These are phyloP conservation scores for Dolichopus griseipennis DNA, from an alignment of 2,888 invertebrate species.

Conservation along the genomic window DNA sequence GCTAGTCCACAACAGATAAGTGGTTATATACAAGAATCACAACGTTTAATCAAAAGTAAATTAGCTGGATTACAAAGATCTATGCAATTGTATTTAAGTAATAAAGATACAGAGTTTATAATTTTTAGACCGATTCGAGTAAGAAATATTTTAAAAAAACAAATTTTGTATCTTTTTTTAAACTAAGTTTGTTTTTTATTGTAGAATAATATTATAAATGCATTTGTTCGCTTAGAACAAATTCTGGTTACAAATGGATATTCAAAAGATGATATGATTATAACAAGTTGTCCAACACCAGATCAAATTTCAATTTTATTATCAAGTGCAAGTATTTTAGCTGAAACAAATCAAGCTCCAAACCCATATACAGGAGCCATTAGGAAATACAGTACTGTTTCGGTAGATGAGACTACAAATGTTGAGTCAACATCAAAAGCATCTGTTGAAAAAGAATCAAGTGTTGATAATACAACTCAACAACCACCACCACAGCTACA, in stretches of 20 bases:
- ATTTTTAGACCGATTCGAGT: slow-evolving; percentile 89
- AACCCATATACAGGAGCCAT: slow-evolving; percentile 30
- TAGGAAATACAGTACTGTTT: slow-evolving; percentile 35
- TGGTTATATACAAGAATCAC: slow-evolving; percentile 63
- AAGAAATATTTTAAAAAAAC: slow-evolving; percentile 27
- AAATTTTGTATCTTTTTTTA: not conserved
- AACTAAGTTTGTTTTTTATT: slow-evolving; percentile 16
- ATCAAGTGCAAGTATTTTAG: slow-evolving; percentile 66
- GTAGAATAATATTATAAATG: slow-evolving; percentile 79
- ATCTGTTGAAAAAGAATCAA: slow-evolving; percentile 27
- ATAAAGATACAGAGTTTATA: slow-evolving; percentile 94
- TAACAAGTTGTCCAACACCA: slow-evolving; percentile 83
- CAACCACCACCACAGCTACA: not conserved
- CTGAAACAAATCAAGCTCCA: slow-evolving; percentile 37
- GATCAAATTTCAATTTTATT: slow-evolving; percentile 88
- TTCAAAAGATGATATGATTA: slow-evolving; percentile 67
- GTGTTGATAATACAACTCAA: slow-evolving; percentile 24
- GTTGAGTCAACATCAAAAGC: not conserved
- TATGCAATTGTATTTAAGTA: slow-evolving; percentile 92
- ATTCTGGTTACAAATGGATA: slow-evolving; percentile 66
- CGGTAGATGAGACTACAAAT: slow-evolving; percentile 24
- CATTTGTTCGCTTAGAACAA: slow-evolving; percentile 78
- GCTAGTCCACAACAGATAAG: slow-evolving; percentile 66
- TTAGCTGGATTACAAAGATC: slow-evolving; percentile 74
- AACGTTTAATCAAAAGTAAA: slow-evolving; percentile 68